A percentile compares a stretch with the other conserved stretches of the same genome.
Evolutionary conservation across 1,140 invertebrate genomes (phyloP).

Genomic region (Ruditapes philippinarum): DNA sequence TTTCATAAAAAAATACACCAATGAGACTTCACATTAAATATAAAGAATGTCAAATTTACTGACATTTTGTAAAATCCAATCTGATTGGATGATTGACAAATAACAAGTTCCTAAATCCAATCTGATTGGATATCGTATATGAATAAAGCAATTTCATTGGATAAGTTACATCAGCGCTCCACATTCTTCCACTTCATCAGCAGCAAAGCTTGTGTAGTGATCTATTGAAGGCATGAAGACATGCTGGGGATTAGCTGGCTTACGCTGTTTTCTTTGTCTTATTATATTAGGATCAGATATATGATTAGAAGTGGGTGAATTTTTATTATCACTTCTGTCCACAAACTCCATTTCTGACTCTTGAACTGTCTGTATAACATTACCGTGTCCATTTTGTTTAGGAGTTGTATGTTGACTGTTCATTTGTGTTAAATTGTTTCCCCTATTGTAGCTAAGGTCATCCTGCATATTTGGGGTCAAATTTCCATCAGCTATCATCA

Average conservation of each 20-base stretch:
- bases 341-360: constrained; percentile 53
- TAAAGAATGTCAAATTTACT: too few species aligned
- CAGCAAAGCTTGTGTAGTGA: constrained; percentile 65
- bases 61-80: not conserved
- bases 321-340: constrained; percentile 44
- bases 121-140: not conserved
- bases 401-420: constrained; percentile 28
- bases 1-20: too few species aligned
- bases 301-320: constrained; percentile 30
- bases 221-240: constrained; percentile 63
- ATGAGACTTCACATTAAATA: too few species aligned
- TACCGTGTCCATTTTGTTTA: constrained; percentile 46
- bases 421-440: not conserved
- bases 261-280: constrained; percentile 60
- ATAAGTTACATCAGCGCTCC: constrained; percentile 35
- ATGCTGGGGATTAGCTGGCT: constrained; percentile 64
- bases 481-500: constrained; percentile 25
- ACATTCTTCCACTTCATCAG: constrained; percentile 62
- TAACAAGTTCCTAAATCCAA: not conserved
- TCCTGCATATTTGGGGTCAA: constrained; percentile 19
- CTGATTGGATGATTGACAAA: constrained; percentile 22
- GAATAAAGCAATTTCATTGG: not conserved
- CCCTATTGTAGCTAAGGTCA: not conserved
- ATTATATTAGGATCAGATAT: constrained; percentile 53
- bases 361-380: constrained; percentile 1